Evolutionary conservation across 2,888 invertebrate species (phyloP).

Genomic region (Cylloceria caligata): DNA sequence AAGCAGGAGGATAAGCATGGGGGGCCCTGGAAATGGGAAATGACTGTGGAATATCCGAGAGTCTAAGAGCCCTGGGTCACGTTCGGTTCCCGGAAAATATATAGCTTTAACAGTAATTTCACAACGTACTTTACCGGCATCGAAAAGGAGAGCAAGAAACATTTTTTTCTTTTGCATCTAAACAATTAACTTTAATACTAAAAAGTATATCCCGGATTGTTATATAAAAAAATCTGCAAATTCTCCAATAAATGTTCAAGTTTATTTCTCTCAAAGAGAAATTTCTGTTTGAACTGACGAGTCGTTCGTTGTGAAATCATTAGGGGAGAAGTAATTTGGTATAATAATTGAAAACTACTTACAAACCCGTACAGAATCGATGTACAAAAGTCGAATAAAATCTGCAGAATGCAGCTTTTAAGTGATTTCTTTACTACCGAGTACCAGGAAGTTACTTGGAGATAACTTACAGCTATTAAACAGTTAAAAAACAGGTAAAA

Average conservation of each 20-base stretch:
- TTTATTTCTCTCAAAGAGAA: not conserved
- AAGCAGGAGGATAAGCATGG: slow-evolving; percentile 12
- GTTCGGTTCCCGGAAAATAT: slow-evolving; percentile 45
- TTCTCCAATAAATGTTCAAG: no score
- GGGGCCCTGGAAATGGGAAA: slow-evolving; percentile 36
- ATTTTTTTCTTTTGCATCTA: not conserved
- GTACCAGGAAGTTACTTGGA: not conserved
- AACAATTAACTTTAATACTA: slow-evolving; percentile 16
- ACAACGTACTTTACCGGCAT: not conserved
- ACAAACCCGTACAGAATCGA: no score
- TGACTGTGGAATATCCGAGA: slow-evolving; percentile 32
- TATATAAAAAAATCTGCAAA: not conserved
- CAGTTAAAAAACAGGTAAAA: no score
- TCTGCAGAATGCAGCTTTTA: no score
- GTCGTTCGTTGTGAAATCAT: not conserved
- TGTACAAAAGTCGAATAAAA: no score
- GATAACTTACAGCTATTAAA: no score
- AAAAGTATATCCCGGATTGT: not conserved
- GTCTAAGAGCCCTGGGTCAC: slow-evolving; percentile 44
- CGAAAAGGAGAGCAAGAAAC: slow-evolving; percentile 1
- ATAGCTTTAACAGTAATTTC: not conserved
- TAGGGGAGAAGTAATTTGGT: no score
- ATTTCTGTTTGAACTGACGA: no score
- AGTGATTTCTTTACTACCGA: no score
- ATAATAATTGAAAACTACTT: not conserved